These are phyloP conservation scores for Vidua chalybeata DNA, from an alignment of 2,113 vertebrate genomes.

Conservation along the genomic window DNA sequence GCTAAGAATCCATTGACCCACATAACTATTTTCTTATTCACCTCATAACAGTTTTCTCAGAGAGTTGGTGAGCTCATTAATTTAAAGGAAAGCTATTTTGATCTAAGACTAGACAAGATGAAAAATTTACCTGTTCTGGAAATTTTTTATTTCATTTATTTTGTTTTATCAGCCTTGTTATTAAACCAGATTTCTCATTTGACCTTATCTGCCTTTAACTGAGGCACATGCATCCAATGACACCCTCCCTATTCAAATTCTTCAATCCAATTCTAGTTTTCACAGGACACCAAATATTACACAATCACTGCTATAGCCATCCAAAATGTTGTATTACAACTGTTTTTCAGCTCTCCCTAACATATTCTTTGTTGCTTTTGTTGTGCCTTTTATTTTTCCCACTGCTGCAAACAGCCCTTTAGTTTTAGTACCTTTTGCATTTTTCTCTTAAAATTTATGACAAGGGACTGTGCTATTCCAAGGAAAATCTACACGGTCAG, in stretches of 20 bases:
- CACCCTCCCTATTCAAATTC: not conserved
- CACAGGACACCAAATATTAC: not conserved
- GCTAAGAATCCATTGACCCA: not conserved
- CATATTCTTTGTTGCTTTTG: not conserved
- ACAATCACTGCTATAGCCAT: not conserved
- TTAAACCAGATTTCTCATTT: not conserved
- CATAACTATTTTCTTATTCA: not conserved
- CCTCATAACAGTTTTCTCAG: not conserved
- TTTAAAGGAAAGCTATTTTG: not conserved
- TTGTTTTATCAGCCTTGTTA: not conserved
- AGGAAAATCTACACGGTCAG: constrained; percentile 23
- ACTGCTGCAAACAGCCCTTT: not conserved
- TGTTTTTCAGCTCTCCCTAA: not conserved
- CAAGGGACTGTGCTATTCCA: not conserved
- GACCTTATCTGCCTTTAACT: not conserved
- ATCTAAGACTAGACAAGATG: not conserved
- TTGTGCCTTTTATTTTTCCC: not conserved
- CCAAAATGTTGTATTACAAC: not conserved
- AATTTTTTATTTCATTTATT: not conserved
- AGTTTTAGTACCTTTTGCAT: not conserved
- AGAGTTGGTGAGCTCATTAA: not conserved
- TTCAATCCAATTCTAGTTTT: not conserved
- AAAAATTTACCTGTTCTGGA: not conserved
- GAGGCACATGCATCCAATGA: not conserved
- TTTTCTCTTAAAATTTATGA: not conserved